Evolutionary conservation across 2,888 invertebrate species (phyloP).

Genomic region (Petrolisthes cinctipes): DNA sequence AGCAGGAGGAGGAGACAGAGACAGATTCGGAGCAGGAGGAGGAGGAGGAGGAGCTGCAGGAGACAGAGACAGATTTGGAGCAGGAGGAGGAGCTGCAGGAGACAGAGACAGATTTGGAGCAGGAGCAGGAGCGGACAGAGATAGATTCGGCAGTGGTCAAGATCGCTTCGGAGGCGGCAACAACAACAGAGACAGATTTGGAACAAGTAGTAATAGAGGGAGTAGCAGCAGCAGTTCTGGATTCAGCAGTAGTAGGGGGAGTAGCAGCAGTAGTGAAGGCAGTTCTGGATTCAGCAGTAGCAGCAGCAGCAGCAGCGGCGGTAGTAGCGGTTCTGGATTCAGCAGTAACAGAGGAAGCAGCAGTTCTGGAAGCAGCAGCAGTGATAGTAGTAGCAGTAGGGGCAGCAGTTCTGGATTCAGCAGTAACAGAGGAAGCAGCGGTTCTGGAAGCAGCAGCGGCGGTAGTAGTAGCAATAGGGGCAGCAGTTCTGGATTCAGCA

Average conservation of each 20-base stretch:
- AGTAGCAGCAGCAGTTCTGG: neutral
- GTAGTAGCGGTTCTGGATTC: neutral
- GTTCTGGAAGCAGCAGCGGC: slow-evolving; percentile 50
- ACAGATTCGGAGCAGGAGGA: too few species aligned
- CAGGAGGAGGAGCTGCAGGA: too few species aligned
- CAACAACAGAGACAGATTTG: slow-evolving; percentile 18
- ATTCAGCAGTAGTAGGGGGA: neutral
- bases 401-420: neutral
- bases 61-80: too few species aligned
- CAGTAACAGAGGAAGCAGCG: neutral
- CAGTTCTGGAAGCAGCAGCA: slow-evolving; percentile 35
- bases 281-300: neutral
- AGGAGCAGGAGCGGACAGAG: neutral
- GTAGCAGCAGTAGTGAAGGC: neutral
- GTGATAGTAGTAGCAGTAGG: slow-evolving; percentile 69
- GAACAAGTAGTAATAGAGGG: neutral
- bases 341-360: neutral
- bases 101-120: too few species aligned
- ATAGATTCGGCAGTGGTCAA: neutral
- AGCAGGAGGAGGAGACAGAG: too few species aligned
- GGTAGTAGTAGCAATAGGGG: slow-evolving; percentile 70
- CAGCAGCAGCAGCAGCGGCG: neutral
- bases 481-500: slow-evolving; percentile 69
- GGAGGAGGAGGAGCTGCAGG: too few species aligned
- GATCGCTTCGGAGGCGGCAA: neutral